Evolutionary conservation across 2,797 vertebrate species (phyloP).

Genomic region (Clarias platycephalus): DNA sequence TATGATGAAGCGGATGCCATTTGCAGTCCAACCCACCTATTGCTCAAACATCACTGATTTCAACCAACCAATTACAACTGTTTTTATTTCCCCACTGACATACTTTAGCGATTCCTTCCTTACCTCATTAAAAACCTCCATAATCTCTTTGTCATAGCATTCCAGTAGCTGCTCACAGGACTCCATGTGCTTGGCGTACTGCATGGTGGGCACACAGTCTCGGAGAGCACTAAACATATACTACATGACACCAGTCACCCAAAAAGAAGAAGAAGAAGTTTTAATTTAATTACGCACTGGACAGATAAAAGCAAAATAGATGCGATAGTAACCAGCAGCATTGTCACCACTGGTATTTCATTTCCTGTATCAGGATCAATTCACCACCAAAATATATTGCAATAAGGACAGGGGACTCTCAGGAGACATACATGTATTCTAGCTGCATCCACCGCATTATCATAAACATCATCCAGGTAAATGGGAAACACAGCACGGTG

Average conservation of each 20-base stretch:
- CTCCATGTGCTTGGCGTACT: slow-evolving; percentile 89
- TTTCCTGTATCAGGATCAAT: not conserved
- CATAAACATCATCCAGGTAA: slow-evolving; percentile 96
- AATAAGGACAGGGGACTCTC: not conserved
- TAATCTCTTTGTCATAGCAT: slow-evolving; percentile 93
- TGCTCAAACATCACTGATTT: not conserved
- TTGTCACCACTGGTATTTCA: not conserved
- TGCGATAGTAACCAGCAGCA: not conserved
- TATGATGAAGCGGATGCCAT: not conserved
- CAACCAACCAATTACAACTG: not conserved
- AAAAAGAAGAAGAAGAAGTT: not conserved
- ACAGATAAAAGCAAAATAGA: not conserved
- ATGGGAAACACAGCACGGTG: slow-evolving; percentile 96
- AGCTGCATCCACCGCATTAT: slow-evolving; percentile 92
- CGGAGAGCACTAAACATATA: slow-evolving; percentile 97
- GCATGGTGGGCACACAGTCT: slow-evolving; percentile 92
- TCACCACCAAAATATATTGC: not conserved
- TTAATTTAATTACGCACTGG: not conserved
- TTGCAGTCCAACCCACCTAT: not conserved
- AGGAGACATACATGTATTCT: slow-evolving; percentile 85
- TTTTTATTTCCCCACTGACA: not conserved
- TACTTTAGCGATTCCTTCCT: slow-evolving; percentile 62
- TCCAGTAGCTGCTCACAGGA: slow-evolving; percentile 87
- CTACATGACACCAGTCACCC: slow-evolving; percentile 62
- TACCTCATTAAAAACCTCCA: slow-evolving; percentile 93